Evolutionary conservation across 2,113 vertebrate species (phyloP), one percentile per base, ranked within the genome.

Genomic region (Benitochromis conjunctus): DNA sequence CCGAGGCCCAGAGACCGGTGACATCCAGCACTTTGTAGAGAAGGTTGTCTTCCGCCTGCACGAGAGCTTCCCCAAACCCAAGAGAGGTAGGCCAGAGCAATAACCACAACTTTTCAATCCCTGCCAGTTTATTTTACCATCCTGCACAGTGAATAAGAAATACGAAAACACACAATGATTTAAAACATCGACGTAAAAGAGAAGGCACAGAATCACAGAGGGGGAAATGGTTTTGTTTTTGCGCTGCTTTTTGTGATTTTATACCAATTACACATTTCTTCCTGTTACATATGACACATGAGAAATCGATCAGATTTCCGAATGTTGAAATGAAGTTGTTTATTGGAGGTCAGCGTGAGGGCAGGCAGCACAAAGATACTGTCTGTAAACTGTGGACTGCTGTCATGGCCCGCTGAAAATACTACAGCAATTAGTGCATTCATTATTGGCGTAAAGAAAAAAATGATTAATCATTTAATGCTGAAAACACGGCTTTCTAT

Each of bases 21-120:
- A 99, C 93, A 99, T 99, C 93, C 98, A 99, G 96, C 99, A 99
- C 94, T 99, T 99, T 88, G 98, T 99, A 95, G 99, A 99, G 85
- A 98, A 95, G 92, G 99, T 99, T 43, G 97, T 99, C 94, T 99
- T 99, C 95, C 96, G 98, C 81, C 97, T 99, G 74, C 99, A 99
- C 18, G 71, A 76, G 94, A 99, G 99, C 96, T 99, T 99, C 96
- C 98, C 98, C 2, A 99, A 99, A 86, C 99, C 98, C 89, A 99
- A 99, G 91, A 96, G 99, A 88, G 98, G 99, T 99, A 95, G 94
- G 96, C 56, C 18, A 1, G n/a, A 21, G 14, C 11, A 55, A 29
- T 8, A 19, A 18, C 1, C 21, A 13, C 36, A 31, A 21, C n/a
- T 80, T 80, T 10, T 18, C 36, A 1, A 74, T 66, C 38, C 36